Evolutionary conservation across 2,888 invertebrate species (phyloP), one percentile per base, ranked within the genome.

Genomic region (Sericinus montela): DNA sequence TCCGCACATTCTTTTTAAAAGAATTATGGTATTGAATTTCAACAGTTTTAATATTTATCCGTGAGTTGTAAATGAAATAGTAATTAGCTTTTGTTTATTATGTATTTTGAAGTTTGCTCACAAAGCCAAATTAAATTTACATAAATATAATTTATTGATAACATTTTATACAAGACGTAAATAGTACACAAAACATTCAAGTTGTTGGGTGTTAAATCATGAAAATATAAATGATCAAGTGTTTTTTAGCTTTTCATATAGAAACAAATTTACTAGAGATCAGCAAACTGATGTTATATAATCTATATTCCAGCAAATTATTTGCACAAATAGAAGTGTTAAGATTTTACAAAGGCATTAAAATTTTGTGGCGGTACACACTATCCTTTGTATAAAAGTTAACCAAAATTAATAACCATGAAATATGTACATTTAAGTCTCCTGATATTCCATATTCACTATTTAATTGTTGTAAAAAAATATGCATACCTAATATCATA

Each of bases 111-210:
- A 85, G 79, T 67, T 79, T 85, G 76, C 80, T 86, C 85, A 86
- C 87, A 87, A 88, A 87, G 87, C 88, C 84, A 87, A 88, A 87
- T 83, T 69, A 87, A 87, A 83, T 84, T 80, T 83, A 87, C 84
- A 87, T 88, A 88, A 87, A 87, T 87, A 88, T 84, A 86, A 80
- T 86, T 81, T 72, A 80, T 74, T 80, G 77, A 82, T 78, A 84
- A 83, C 76, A 75, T 84, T 67, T 86, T 85, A 85, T 87, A 88
- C 86, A 87, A 83, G 80, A 80, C 67, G 66, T 81, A 80, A 77
- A 82, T 75, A 76, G 75, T 81, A 83, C 81, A 84, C 70, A 82
- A 78, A 81, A 81, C 79, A 80, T 81, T 73, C 72, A 71, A 74
- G 69, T 69, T 68, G 66, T 69, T 65, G 65, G 62, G 62, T 62